phyloP scores from a whole-genome alignment of 2,113 vertebrate species.

The Amazona guildingii region DNA sequence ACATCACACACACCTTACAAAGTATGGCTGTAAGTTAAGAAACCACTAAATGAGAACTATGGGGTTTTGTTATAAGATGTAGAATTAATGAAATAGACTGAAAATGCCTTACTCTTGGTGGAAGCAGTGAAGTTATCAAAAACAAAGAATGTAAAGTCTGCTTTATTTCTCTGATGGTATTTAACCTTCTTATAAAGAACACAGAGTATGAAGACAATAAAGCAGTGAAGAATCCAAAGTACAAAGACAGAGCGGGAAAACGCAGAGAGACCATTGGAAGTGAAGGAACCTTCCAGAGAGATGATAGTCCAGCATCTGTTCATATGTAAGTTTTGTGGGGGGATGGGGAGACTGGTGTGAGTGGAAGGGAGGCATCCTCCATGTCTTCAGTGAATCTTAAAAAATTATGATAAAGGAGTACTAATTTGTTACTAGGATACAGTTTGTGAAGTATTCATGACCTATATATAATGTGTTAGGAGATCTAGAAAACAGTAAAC shows the following conservation, averaged over 20 bases:
- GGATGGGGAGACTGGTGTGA: neutral
- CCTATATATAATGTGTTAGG: neutral
- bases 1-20: neutral
- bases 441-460: neutral
- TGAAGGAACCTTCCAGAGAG: slow-evolving; percentile 88
- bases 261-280: slow-evolving; percentile 90
- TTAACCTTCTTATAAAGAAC: slow-evolving; percentile 76
- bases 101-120: neutral
- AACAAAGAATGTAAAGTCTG: neutral
- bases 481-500: neutral
- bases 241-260: slow-evolving; percentile 91
- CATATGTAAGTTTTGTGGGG: slow-evolving; percentile 80
- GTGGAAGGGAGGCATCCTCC: neutral
- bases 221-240: slow-evolving; percentile 85
- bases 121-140: neutral
- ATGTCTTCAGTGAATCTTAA: neutral
- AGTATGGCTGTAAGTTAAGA: neutral
- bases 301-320: slow-evolving; percentile 91
- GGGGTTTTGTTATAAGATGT: neutral
- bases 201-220: slow-evolving; percentile 87
- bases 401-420: neutral
- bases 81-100: neutral
- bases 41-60: neutral
- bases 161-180: neutral
- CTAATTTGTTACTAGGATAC: neutral